Evolutionary conservation across 2,113 vertebrate genomes (phyloP).

Genomic region (Prochilodus magdalenae): DNA sequence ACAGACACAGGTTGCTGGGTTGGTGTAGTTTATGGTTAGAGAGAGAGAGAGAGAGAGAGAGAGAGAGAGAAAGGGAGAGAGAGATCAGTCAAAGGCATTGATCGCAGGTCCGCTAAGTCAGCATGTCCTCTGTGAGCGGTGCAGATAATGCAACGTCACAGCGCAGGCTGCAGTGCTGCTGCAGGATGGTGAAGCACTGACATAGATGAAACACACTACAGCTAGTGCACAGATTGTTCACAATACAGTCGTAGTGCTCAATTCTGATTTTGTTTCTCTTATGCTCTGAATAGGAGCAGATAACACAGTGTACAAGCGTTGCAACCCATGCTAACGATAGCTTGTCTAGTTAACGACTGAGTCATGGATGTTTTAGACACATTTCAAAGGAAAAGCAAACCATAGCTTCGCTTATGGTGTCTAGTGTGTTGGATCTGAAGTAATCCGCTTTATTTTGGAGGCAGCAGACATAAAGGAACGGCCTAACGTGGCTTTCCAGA

Average conservation of each 20-base stretch:
- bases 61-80: constrained; percentile 13
- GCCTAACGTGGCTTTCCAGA: no score
- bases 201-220: not conserved
- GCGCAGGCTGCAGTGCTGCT: constrained; percentile 16
- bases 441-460: no score
- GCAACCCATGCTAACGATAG: no score
- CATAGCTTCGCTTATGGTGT: no score
- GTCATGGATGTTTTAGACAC: no score
- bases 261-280: not conserved
- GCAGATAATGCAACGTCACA: constrained; percentile 32
- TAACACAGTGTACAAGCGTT: no score
- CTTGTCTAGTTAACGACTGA: no score
- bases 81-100: constrained; percentile 40
- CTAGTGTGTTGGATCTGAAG: no score
- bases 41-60: constrained; percentile 11
- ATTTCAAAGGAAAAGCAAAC: no score
- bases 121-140: constrained; percentile 38
- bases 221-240: not conserved
- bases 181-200: not conserved
- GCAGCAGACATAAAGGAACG: no score
- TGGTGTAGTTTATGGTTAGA: constrained; percentile 11
- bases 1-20: constrained; percentile 2
- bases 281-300: no score
- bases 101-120: constrained; percentile 48
- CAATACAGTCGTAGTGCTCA: not conserved